Evolutionary conservation across 1,140 invertebrate genomes (phyloP).

Genomic region (Bombus sylvicola): DNA sequence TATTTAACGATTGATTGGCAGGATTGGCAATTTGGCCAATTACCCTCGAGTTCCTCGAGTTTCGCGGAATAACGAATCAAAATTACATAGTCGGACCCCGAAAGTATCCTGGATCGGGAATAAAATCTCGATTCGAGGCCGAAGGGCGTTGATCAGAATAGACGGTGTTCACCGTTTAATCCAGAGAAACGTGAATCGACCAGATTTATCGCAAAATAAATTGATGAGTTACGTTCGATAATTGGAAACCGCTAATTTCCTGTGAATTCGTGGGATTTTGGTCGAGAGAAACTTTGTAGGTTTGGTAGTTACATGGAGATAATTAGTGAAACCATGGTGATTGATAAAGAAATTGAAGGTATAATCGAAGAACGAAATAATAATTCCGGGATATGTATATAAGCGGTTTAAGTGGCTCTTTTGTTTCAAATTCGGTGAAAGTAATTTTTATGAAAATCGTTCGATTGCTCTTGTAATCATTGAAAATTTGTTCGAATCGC

Average conservation of each 20-base stretch:
- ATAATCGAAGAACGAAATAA: neutral
- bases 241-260: slow-evolving; percentile 15
- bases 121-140: slow-evolving; percentile 56
- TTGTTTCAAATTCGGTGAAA: no score
- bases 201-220: slow-evolving; percentile 36
- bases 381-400: neutral
- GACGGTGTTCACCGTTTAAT: slow-evolving; percentile 18
- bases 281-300: neutral
- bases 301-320: neutral
- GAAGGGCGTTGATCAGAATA: slow-evolving; percentile 51
- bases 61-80: slow-evolving; percentile 78
- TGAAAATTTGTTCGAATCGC: neutral
- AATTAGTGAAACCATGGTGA: neutral
- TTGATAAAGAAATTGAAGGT: neutral
- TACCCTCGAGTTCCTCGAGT: slow-evolving; percentile 67
- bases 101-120: slow-evolving; percentile 46
- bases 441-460: neutral
- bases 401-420: no score
- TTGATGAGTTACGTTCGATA: slow-evolving; percentile 13
- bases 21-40: slow-evolving; percentile 80
- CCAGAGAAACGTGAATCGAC: slow-evolving; percentile 7
- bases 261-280: no score
- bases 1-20: slow-evolving; percentile 81
- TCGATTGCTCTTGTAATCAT: neutral
- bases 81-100: slow-evolving; percentile 73